Conservation (phyloP, 2,113 vertebrate species). For the Lamprotornis superbus region DNA sequence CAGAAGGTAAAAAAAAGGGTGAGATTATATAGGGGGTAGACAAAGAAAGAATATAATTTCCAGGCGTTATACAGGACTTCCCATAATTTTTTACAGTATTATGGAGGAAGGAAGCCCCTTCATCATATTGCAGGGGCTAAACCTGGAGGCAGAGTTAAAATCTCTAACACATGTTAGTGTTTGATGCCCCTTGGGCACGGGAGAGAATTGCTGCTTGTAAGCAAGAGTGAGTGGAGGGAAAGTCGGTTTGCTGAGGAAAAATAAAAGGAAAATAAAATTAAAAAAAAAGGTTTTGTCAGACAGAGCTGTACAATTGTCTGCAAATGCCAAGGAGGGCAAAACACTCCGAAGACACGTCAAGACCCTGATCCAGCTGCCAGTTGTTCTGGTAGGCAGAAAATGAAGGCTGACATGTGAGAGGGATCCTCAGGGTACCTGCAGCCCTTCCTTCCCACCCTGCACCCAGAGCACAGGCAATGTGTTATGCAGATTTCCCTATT, state of each 20-base stretch:
- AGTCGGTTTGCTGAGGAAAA: background rate
- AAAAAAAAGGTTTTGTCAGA: background rate
- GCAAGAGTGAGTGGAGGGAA: background rate
- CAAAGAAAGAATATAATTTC: background rate
- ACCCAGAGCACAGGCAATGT: background rate
- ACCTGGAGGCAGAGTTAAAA: background rate
- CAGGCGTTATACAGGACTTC: background rate
- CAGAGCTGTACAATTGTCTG: conserved; percentile 18
- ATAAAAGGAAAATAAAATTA: background rate
- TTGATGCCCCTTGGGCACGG: rapidly evolving
- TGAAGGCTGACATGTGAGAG: conserved; percentile 1
- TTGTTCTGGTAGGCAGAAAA: conserved; percentile 31
- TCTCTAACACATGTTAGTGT: background rate
- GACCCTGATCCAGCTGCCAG: conserved; percentile 38
- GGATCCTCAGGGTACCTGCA: background rate
- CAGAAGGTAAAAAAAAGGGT: background rate
- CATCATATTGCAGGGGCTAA: background rate
- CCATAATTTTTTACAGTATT: background rate
- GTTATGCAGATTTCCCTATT: background rate
- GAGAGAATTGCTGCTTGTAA: background rate
- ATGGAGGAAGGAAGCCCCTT: background rate
- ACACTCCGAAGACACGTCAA: conserved; percentile 19
- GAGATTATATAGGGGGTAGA: background rate
- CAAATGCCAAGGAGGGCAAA: conserved; percentile 15
- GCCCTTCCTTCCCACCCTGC: background rate